Conservation (phyloP, 2,113 vertebrate species). For the Himantopus leucocephalus region DNA sequence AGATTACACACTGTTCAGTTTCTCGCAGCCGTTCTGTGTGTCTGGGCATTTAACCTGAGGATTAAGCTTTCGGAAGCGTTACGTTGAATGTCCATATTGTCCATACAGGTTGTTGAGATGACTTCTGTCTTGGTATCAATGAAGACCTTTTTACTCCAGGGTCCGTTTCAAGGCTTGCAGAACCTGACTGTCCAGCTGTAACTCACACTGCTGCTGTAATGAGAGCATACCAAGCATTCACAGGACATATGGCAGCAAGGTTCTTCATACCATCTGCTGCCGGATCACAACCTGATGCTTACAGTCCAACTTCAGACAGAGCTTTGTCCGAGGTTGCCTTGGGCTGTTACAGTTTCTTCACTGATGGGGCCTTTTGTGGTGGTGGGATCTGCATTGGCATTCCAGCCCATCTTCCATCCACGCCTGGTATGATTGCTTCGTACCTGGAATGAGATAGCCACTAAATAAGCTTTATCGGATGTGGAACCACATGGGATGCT, state of each 20-base stretch:
- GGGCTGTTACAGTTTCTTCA: neutral
- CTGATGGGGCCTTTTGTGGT: neutral
- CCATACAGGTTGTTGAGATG: neutral
- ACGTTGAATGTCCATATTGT: accelerated
- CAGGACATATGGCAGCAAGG: neutral
- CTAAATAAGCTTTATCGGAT: neutral
- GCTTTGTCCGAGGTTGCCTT: neutral
- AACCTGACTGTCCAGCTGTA: neutral
- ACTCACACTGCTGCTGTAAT: neutral
- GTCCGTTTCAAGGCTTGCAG: neutral
- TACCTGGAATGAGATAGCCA: neutral
- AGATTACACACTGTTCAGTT: neutral
- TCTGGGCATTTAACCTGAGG: neutral
- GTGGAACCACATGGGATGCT: neutral
- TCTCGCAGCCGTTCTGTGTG: neutral
- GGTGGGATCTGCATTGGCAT: neutral
- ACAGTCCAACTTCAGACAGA: neutral
- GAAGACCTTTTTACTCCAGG: neutral
- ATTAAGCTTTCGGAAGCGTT: neutral
- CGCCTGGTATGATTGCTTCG: neutral
- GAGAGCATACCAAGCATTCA: neutral
- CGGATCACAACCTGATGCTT: neutral
- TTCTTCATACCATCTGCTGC: neutral
- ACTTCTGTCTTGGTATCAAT: neutral
- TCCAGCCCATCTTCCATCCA: neutral